Conservation (phyloP, 2,888 invertebrate genomes). For the Drosophila kanekoi region DNA sequence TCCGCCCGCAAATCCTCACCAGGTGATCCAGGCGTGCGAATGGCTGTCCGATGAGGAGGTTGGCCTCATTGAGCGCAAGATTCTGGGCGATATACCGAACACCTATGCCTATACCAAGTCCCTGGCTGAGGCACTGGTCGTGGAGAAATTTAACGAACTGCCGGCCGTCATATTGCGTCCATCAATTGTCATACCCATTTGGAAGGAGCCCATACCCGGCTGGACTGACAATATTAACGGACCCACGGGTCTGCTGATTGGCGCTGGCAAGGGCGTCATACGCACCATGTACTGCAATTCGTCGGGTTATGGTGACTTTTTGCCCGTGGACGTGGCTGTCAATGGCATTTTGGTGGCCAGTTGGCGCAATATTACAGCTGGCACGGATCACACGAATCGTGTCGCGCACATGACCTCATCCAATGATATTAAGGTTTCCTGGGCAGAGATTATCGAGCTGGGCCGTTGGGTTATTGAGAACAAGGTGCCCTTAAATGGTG, state of each 20-base stretch:
- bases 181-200: constrained; percentile 95
- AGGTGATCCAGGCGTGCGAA: constrained; percentile 91
- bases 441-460: constrained; percentile 94
- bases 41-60: constrained; percentile 91
- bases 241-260: constrained; percentile 93
- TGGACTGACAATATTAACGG: constrained; percentile 98
- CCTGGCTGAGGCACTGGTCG: constrained; percentile 93
- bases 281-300: constrained; percentile 94
- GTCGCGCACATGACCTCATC: constrained; percentile 92
- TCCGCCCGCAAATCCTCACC: constrained; percentile 91
- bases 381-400: constrained; percentile 78
- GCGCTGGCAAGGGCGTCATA: constrained; percentile 94
- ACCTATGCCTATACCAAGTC: constrained; percentile 94
- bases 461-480: constrained; percentile 91
- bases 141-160: constrained; percentile 90
- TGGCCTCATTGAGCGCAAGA: constrained; percentile 88
- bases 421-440: constrained; percentile 92
- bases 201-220: constrained; percentile 93
- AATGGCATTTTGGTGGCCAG: constrained; percentile 87
- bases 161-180: constrained; percentile 94
- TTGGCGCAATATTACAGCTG: constrained; percentile 78
- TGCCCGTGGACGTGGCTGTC: constrained; percentile 93
- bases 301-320: constrained; percentile 91
- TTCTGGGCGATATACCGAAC: constrained; percentile 85
- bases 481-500: constrained; percentile 93